Percentiles rank a stretch among this genome's conserved stretches.
phyloP scores from a whole-genome alignment of 2,888 invertebrate species.

The Corbicula japonica region DNA sequence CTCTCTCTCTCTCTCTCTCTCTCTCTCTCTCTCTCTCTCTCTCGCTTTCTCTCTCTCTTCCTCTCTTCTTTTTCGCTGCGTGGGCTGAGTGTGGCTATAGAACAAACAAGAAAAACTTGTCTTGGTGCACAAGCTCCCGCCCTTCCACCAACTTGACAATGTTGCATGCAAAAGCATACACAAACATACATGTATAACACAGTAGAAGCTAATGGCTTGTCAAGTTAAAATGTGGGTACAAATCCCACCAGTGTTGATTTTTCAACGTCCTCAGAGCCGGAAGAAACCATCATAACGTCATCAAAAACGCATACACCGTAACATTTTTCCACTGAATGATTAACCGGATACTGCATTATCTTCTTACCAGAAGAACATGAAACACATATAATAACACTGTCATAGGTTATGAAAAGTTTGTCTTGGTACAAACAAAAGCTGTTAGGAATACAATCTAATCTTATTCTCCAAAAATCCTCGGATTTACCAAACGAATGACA shows the following conservation, averaged over 20 bases:
- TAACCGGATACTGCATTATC: not conserved
- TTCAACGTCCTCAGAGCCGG: not conserved
- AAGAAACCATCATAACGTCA: constrained; percentile 2
- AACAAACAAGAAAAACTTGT: too few relatives aligned
- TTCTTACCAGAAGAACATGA: not conserved
- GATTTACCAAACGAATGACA: not conserved
- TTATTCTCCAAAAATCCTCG: not conserved
- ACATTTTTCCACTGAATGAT: not conserved
- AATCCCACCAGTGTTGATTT: not conserved
- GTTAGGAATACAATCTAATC: not conserved
- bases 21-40: too few relatives aligned
- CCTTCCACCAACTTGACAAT: too few relatives aligned
- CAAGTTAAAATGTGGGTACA: not conserved
- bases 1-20: too few relatives aligned
- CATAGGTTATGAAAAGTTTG: not conserved
- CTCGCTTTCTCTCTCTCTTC: too few relatives aligned
- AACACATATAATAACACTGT: not conserved
- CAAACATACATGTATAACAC: not conserved
- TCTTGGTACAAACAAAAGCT: not conserved
- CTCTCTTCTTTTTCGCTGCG: too few relatives aligned
- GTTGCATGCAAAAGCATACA: not conserved
- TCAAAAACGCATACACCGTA: constrained; percentile 6
- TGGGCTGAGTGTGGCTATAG: too few relatives aligned
- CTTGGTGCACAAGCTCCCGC: too few relatives aligned
- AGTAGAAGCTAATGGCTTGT: not conserved